Evolutionary conservation across 2,113 vertebrate species (phyloP).

Genomic region (Megaceryle maxima): DNA sequence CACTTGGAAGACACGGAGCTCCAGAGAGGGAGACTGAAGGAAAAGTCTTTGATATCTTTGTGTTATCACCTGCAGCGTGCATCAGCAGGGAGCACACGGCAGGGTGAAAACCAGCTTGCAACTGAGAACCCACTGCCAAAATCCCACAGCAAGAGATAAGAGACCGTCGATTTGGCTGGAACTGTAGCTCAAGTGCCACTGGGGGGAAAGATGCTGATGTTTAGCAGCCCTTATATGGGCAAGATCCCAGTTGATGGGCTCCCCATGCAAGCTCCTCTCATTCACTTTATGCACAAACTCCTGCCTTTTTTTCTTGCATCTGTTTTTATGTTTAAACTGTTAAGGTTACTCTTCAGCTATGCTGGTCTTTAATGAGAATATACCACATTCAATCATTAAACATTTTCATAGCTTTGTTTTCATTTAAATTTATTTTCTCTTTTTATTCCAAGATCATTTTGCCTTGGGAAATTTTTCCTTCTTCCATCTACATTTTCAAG

Average conservation of each 20-base stretch:
- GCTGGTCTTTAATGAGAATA: neutral
- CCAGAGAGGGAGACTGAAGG: neutral
- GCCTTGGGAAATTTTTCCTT: slow-evolving; percentile 13
- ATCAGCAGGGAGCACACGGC: neutral
- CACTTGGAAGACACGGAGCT: neutral
- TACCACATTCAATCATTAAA: neutral
- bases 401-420: slow-evolving; percentile 14
- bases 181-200: neutral
- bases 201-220: neutral
- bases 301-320: neutral
- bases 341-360: neutral
- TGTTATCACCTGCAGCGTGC: neutral
- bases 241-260: neutral
- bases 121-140: neutral
- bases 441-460: slow-evolving; percentile 34
- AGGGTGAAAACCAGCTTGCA: neutral
- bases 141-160: neutral
- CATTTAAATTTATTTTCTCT: slow-evolving; percentile 19
- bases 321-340: neutral
- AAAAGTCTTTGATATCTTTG: neutral
- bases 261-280: neutral
- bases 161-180: neutral
- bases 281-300: neutral
- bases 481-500: neutral
- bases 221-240: neutral